phyloP scores from a whole-genome alignment of 2,888 invertebrate genomes.

The Glaucopsyche alexis region DNA sequence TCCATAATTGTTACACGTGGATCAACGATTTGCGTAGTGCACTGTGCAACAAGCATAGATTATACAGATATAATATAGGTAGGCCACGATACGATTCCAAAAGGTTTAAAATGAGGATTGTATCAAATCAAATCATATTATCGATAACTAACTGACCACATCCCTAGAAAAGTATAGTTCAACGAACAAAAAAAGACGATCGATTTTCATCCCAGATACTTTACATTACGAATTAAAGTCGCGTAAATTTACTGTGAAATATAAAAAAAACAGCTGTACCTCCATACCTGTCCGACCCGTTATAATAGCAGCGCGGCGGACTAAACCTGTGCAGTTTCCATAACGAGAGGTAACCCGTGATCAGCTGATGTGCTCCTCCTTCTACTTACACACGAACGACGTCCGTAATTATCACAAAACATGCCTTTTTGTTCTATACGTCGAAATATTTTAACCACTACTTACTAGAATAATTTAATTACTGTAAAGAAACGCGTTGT shows the following conservation, averaged over 20 bases:
- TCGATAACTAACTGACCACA: background rate
- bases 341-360: constrained; percentile 13
- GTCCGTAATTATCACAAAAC: background rate
- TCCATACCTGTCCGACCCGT: constrained; percentile 49
- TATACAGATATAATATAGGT: too few species aligned
- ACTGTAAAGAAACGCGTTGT: background rate
- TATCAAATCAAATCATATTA: background rate
- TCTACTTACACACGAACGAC: background rate
- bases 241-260: constrained; percentile 24
- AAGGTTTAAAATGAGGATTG: background rate
- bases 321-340: constrained; percentile 22
- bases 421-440: background rate
- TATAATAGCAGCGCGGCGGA: constrained; percentile 39
- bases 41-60: too few species aligned
- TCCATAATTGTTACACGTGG: constrained; percentile 19
- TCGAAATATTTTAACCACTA: background rate
- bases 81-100: background rate
- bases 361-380: constrained; percentile 27
- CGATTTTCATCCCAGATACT: constrained; percentile 29
- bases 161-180: background rate
- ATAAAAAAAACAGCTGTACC: constrained; percentile 40
- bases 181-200: background rate
- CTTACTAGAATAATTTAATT: constrained; percentile 2
- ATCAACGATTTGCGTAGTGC: background rate
- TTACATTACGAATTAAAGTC: constrained; percentile 36